These are phyloP conservation scores for Diaperis boleti DNA, from an alignment of 2,888 invertebrate genomes.

Conservation along the genomic window DNA sequence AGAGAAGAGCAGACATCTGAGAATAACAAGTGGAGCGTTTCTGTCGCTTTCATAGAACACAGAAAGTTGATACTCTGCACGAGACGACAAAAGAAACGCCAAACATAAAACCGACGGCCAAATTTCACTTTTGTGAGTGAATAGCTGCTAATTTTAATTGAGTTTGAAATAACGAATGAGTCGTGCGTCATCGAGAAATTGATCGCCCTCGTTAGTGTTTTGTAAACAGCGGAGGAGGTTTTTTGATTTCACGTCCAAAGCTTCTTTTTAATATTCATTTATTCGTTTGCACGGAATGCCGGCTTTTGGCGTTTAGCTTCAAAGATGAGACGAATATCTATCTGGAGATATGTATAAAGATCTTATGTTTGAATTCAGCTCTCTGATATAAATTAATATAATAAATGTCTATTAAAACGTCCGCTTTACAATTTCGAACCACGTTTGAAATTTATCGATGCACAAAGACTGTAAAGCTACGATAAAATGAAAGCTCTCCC, in stretches of 20 bases:
- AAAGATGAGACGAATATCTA: neutral
- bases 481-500: too few species aligned
- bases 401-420: too few species aligned
- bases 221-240: neutral
- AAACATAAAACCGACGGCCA: too few species aligned
- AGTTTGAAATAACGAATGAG: too few species aligned
- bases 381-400: too few species aligned
- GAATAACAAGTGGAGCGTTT: neutral
- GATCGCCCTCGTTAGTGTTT: neutral
- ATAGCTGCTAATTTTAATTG: neutral
- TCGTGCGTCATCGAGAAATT: neutral
- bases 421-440: too few species aligned
- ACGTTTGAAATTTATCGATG: too few species aligned
- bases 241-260: neutral
- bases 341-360: neutral
- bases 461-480: too few species aligned
- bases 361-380: too few species aligned
- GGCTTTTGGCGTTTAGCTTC: neutral
- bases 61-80: neutral
- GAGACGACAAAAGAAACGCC: neutral
- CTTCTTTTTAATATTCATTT: neutral
- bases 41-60: neutral
- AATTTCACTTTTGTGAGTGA: neutral
- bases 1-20: conserved; percentile 3
- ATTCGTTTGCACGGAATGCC: neutral